Percentiles rank a stretch among this genome's conserved stretches.
Evolutionary conservation across 1,140 invertebrate species (phyloP).

Genomic region (Drosophila parvula): DNA sequence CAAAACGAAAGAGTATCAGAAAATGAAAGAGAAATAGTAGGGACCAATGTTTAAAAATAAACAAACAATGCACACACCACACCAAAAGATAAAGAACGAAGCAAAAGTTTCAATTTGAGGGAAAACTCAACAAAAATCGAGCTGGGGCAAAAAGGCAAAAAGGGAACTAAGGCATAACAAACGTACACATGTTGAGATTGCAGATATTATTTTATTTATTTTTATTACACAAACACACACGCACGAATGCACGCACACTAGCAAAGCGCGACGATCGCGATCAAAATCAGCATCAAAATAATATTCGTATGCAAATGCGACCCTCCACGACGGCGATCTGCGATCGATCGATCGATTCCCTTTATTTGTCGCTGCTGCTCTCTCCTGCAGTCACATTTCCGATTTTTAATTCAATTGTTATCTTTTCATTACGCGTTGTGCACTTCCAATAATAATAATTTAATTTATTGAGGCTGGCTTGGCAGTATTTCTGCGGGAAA

Average conservation of each 20-base stretch:
- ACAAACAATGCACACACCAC: conserved; percentile 68
- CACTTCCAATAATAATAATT: conserved; percentile 38
- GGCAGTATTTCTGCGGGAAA: conserved; percentile 42
- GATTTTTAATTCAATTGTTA: conserved; percentile 36
- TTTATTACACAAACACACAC: conserved; percentile 66
- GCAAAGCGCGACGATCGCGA: background rate
- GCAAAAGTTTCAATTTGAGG: conserved; percentile 53
- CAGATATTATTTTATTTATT: conserved; percentile 81
- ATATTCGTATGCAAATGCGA: conserved; percentile 64
- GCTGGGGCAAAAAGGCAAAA: conserved; percentile 15
- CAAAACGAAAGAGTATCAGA: conserved; percentile 24
- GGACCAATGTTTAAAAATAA: conserved; percentile 76
- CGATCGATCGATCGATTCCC: conserved; percentile 10
- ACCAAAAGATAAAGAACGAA: conserved; percentile 56
- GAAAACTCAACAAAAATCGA: conserved; percentile 46
- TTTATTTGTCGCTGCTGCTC: conserved; percentile 1
- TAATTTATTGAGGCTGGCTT: conserved; percentile 24
- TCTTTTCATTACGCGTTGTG: conserved; percentile 26
- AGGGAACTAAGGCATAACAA: conserved; percentile 24
- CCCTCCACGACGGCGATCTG: conserved; percentile 59
- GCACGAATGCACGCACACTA: conserved; percentile 33
- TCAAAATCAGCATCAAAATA: conserved; percentile 74
- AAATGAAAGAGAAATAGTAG: conserved; percentile 18
- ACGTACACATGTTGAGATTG: conserved; percentile 77
- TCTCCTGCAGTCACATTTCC: conserved; percentile 36